These are phyloP conservation scores for Arrhamphus sclerolepis DNA, from an alignment of 2,797 vertebrate genomes.

Conservation along the genomic window DNA sequence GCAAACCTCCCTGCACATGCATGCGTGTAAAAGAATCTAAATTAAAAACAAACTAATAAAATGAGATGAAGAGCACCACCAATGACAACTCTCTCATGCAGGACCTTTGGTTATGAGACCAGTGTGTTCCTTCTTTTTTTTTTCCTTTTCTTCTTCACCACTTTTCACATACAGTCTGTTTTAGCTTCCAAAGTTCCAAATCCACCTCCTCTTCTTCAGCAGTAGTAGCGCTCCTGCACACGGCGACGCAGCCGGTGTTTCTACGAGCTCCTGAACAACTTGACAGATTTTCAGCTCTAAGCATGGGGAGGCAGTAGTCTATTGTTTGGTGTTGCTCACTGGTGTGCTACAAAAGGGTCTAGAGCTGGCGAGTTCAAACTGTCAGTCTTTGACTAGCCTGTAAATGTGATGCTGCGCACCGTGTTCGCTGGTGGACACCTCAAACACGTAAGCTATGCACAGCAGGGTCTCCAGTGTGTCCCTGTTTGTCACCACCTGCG, in stretches of 20 bases:
- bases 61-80: conserved; percentile 74
- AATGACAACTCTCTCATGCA: conserved; percentile 77
- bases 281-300: conserved; percentile 51
- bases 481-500: conserved; percentile 90
- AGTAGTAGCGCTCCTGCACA: conserved; percentile 51
- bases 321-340: conserved; percentile 52
- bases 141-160: conserved; percentile 2
- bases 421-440: conserved; percentile 91
- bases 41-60: conserved; percentile 78
- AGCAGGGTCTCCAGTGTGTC: conserved; percentile 91
- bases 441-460: conserved; percentile 90
- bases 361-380: conserved; percentile 47
- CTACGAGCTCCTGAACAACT: conserved; percentile 49
- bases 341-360: conserved; percentile 54
- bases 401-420: conserved; percentile 94
- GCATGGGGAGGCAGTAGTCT: conserved; percentile 59
- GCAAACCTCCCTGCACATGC: conserved; percentile 67
- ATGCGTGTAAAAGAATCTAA: conserved; percentile 70
- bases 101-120: conserved; percentile 72
- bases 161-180: conserved; percentile 52
- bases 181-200: conserved; percentile 58
- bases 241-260: conserved; percentile 44
- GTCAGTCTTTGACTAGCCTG: conserved; percentile 91
- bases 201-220: conserved; percentile 46
- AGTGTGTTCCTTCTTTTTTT: conserved; percentile 55